phyloP scores from a whole-genome alignment of 2,888 invertebrate species.

The Synanthedon vespiformis region DNA sequence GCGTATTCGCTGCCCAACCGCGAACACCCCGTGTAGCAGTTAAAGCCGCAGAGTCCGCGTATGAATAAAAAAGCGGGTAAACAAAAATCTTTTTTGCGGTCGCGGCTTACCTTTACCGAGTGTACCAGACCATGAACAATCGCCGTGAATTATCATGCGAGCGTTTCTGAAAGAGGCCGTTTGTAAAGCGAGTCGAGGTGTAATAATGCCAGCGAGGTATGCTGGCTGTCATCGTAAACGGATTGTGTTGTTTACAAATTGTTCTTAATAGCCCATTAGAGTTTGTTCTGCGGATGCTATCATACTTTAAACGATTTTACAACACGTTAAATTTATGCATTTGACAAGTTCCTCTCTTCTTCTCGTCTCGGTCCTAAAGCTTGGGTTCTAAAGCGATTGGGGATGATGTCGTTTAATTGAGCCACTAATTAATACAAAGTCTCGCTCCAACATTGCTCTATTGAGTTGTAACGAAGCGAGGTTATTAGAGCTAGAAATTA shows the following conservation, averaged over 20 bases:
- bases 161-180: constrained; percentile 57
- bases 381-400: not conserved
- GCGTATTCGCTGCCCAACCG: constrained; percentile 32
- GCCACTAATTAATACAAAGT: constrained; percentile 4
- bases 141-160: constrained; percentile 61
- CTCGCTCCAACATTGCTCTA: constrained; percentile 8
- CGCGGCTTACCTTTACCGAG: constrained; percentile 59
- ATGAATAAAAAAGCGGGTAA: constrained; percentile 52
- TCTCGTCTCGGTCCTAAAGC: too few species aligned
- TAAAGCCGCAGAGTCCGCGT: constrained; percentile 46
- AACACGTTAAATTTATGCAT: constrained; percentile 2
- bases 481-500: constrained; percentile 9
- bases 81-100: constrained; percentile 64
- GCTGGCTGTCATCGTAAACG: constrained; percentile 39
- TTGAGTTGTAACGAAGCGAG: constrained; percentile 18
- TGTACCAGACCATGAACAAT: constrained; percentile 67
- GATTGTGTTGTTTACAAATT: constrained; percentile 47
- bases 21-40: constrained; percentile 41
- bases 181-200: constrained; percentile 51
- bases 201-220: constrained; percentile 38
- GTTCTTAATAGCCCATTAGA: constrained; percentile 30
- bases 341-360: not conserved
- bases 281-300: constrained; percentile 21
- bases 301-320: constrained; percentile 17
- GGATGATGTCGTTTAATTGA: not conserved